Evolutionary conservation across 2,113 vertebrate genomes (phyloP).

Genomic region (Crocuta crocuta): DNA sequence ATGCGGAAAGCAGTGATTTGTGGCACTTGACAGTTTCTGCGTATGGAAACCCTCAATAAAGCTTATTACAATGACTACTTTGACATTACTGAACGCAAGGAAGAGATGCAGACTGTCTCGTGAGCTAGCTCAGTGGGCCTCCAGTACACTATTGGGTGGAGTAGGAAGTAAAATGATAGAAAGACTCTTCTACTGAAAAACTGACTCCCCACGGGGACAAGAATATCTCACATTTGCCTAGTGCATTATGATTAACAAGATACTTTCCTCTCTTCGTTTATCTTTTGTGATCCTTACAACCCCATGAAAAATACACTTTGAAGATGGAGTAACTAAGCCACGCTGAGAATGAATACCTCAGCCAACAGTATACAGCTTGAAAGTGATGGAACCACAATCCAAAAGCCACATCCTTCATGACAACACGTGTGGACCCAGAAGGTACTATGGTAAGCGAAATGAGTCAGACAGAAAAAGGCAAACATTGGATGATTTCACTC

Average conservation of each 20-base stretch:
- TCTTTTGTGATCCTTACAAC: neutral
- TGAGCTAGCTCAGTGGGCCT: neutral
- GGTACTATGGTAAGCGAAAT: neutral
- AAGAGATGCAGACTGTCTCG: neutral
- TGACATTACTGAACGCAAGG: neutral
- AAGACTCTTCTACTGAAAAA: neutral
- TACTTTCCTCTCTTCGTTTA: neutral
- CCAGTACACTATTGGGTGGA: rapidly evolving
- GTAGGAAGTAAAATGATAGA: neutral
- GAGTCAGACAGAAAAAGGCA: neutral
- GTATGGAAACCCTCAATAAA: neutral
- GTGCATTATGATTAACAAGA: neutral
- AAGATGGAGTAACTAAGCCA: neutral
- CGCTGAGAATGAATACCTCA: neutral
- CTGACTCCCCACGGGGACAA: neutral
- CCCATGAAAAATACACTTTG: neutral
- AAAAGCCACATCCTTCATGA: neutral
- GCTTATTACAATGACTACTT: rapidly evolving
- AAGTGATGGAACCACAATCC: neutral
- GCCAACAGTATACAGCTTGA: neutral
- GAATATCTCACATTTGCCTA: neutral
- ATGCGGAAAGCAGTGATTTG: neutral
- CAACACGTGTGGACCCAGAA: neutral
- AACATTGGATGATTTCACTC: neutral
- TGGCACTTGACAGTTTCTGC: neutral